phyloP scores from a whole-genome alignment of 2,113 vertebrate species.

The Aviceda subcristata region DNA sequence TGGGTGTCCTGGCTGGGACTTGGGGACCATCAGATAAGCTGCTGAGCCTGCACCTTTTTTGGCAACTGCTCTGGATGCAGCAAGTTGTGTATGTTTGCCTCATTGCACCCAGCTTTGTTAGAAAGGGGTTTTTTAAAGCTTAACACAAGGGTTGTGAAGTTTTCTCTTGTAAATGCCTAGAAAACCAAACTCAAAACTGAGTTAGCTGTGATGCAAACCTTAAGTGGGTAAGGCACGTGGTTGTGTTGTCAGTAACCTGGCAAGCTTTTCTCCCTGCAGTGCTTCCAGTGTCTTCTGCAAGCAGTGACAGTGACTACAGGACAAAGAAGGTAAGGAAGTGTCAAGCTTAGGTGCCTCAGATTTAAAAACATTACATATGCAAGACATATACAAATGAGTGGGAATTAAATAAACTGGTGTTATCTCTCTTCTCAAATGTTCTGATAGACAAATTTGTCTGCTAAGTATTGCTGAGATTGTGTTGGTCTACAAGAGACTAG shows the following conservation, averaged over 20 bases:
- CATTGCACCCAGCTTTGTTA: background rate
- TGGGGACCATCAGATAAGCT: background rate
- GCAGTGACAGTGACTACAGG: slow-evolving; percentile 16
- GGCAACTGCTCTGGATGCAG: background rate
- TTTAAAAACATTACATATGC: accelerated
- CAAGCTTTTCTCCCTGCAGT: slow-evolving; percentile 48
- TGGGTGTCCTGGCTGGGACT: accelerated
- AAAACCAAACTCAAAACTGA: background rate
- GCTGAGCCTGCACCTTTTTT: background rate
- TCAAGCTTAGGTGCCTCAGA: background rate
- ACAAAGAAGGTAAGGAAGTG: slow-evolving; percentile 52
- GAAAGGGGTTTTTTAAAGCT: background rate
- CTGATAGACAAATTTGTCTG: background rate
- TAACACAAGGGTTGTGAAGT: accelerated
- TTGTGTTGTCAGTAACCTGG: background rate
- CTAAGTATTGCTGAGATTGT: background rate
- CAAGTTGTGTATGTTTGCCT: accelerated
- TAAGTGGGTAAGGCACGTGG: background rate
- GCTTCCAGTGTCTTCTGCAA: slow-evolving; percentile 57
- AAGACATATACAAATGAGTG: background rate
- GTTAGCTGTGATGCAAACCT: background rate
- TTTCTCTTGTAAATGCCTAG: background rate
- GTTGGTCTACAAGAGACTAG: background rate
- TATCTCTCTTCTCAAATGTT: background rate
- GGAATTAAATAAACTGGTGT: background rate